Conservation (phyloP, 2,797 vertebrate species). For the Neomorphus geoffroyi region DNA sequence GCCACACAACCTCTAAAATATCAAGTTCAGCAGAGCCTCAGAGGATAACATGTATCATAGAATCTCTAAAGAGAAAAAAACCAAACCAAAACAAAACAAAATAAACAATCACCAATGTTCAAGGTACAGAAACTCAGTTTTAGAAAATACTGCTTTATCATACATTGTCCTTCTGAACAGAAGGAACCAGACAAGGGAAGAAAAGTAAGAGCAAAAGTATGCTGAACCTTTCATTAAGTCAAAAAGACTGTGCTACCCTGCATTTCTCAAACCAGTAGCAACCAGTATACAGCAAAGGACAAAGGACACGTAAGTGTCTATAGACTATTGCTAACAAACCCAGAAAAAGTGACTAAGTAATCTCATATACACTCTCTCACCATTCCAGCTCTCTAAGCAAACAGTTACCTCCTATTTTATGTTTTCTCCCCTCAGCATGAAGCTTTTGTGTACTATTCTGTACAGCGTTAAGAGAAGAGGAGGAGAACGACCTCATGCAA, state of each 20-base stretch:
- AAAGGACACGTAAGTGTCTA: neutral
- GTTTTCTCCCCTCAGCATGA: neutral
- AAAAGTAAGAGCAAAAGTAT: neutral
- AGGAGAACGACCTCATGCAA: neutral
- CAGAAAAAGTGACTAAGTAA: neutral
- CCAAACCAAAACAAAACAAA: neutral
- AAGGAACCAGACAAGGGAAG: neutral
- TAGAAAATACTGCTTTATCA: neutral
- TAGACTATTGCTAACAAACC: neutral
- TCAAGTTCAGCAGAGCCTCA: neutral
- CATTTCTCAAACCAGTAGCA: neutral
- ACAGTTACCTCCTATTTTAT: neutral
- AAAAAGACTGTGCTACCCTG: neutral
- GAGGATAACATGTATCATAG: neutral
- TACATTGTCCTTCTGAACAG: neutral
- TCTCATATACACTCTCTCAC: neutral
- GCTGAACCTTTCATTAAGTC: neutral
- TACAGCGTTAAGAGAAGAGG: neutral
- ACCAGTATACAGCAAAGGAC: neutral
- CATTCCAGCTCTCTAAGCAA: neutral
- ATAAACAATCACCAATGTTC: neutral
- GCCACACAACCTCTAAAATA: neutral
- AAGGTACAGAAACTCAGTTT: neutral
- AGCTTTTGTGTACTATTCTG: neutral
- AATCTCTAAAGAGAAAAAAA: neutral